Conservation (phyloP, 1,140 invertebrate genomes). For the Musca vetustissima region DNA sequence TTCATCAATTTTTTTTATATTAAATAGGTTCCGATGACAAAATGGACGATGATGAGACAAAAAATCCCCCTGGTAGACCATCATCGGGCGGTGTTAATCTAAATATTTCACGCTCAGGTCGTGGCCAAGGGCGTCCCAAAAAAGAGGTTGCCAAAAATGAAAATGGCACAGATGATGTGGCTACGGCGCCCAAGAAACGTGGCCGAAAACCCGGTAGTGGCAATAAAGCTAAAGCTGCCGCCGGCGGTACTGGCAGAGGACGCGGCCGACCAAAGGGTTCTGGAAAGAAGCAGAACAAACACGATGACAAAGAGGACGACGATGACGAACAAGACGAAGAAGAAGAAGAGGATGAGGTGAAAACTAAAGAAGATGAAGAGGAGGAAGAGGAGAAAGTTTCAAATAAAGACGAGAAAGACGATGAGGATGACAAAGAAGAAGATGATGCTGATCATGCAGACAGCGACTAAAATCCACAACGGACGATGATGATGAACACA, state of each 20-base stretch:
- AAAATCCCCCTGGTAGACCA: conserved; percentile 40
- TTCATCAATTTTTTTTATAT: neutral
- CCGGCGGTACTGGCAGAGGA: conserved; percentile 35
- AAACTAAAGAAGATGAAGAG: neutral
- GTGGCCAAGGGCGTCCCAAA: conserved; percentile 44
- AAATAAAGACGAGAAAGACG: neutral
- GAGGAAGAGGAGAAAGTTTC: neutral
- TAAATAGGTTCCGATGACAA: conserved; percentile 26
- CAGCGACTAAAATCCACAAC: no score
- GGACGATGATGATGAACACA: no score
- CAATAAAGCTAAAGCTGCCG: conserved; percentile 17
- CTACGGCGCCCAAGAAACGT: conserved; percentile 35
- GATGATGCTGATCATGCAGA: neutral
- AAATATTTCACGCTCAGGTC: conserved; percentile 42
- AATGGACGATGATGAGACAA: conserved; percentile 20
- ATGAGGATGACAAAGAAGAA: neutral
- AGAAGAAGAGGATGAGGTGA: neutral
- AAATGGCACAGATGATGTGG: conserved; percentile 19
- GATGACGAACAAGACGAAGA: neutral
- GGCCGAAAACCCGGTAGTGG: conserved; percentile 33
- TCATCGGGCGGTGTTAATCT: conserved; percentile 41
- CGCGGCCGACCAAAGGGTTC: conserved; percentile 34
- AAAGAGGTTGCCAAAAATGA: conserved; percentile 27
- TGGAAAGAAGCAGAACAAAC: neutral
- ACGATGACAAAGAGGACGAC: conserved; percentile 1